Evolutionary conservation across 2,797 vertebrate species (phyloP).

Genomic region (Oreortyx pictus): DNA sequence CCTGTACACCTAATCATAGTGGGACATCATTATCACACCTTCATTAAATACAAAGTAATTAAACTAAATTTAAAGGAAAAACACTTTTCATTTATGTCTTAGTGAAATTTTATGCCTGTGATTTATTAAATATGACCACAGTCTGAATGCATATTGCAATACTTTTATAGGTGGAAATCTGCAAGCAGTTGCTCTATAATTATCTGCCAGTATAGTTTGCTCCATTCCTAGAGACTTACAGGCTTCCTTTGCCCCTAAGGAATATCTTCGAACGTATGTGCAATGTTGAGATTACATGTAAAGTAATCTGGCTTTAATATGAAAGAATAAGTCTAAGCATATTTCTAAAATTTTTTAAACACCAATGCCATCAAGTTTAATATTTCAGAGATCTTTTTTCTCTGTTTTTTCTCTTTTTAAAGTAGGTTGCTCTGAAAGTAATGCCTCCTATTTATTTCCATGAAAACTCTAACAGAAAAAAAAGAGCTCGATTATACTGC

Average conservation of each 20-base stretch:
- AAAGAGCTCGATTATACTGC: too few species aligned
- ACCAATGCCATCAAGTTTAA: background rate
- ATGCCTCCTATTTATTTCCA: too few species aligned
- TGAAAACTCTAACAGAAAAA: too few species aligned
- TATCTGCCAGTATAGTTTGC: slow-evolving; percentile 6
- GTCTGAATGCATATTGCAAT: background rate
- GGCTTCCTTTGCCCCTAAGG: background rate
- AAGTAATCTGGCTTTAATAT: background rate
- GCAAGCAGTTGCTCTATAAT: background rate
- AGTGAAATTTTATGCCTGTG: slow-evolving; percentile 27
- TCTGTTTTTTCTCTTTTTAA: background rate
- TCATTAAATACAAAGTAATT: slow-evolving; percentile 18
- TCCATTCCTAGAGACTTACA: background rate
- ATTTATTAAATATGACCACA: slow-evolving; percentile 45
- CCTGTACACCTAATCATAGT: slow-evolving; percentile 1
- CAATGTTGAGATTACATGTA: background rate
- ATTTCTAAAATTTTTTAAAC: background rate
- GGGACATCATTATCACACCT: slow-evolving; percentile 37
- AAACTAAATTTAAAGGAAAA: slow-evolving; percentile 32
- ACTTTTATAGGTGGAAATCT: background rate
- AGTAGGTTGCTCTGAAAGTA: too few species aligned
- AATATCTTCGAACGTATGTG: background rate
- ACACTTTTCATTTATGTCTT: background rate
- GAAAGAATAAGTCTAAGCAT: background rate
- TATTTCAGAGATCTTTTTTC: background rate